Evolutionary conservation across 2,888 invertebrate species (phyloP), one percentile per base, ranked within the genome.

Genomic region (Malthinus flaveolus): DNA sequence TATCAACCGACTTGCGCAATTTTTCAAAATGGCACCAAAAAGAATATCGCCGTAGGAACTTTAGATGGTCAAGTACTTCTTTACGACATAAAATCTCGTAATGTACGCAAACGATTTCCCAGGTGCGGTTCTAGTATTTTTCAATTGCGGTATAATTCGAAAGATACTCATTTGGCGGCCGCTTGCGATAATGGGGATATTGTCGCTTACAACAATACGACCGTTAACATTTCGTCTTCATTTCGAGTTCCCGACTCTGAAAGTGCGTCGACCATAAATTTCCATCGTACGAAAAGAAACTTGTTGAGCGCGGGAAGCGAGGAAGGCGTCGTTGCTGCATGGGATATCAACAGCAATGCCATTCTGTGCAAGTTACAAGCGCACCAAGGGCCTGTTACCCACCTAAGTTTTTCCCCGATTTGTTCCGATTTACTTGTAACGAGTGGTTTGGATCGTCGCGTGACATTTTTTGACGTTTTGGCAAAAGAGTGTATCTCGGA

Each of bases 331-430:
- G 72, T 78, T 3, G 73, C 68, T n/a, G 70, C 76, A 33, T 78
- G 77, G 78, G 78, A 78, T 62, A 73, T 71, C 6, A 75, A 77
- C 51, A 66, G 66, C 1, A 73, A 69, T 50, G 72, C 71, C 61
- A 63, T 67, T 3, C 71, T 71, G 49, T 74, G 71, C 56, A 65
- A 63, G 32, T 64, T 65, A 7, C 69, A 71, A 31, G 79, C 82
- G 5, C 85, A 85, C 66, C 81, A 81, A 11, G 83, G 84, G 2
- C 82, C 83, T 1, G 82, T 85, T 10, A 83, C 83, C 63, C 82
- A 83, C 64, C 77, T 85, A 56, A 75, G 80, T 32, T 85, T 81
- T 73, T 84, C 85, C 0, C 80, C 83, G 0, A 77, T 83, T 7
- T 83, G 84, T 66, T 77, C 78, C 61, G 83, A 84, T 72, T 80